These are phyloP conservation scores for Rafetus swinhoei DNA, from an alignment of 2,113 vertebrate genomes.

Conservation along the genomic window DNA sequence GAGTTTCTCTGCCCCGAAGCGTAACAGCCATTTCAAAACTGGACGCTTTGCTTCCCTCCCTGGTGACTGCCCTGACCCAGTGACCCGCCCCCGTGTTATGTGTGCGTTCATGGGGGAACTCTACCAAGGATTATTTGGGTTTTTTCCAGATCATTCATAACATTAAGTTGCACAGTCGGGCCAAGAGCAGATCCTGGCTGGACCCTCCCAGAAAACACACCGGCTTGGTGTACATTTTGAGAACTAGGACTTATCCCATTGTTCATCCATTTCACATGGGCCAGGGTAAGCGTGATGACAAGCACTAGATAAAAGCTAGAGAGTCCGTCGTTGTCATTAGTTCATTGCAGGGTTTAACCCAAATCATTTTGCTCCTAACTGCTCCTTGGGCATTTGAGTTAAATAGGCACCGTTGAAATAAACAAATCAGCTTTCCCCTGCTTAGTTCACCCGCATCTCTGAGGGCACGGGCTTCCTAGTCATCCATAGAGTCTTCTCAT, in stretches of 20 bases:
- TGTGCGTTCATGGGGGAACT: no score
- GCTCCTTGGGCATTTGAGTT: not conserved
- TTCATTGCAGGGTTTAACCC: not conserved
- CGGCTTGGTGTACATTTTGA: not conserved
- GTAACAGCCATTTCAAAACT: no score
- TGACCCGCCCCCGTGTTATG: no score
- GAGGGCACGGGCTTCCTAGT: not conserved
- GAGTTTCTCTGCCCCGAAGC: no score
- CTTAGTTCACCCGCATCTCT: not conserved
- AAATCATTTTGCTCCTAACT: not conserved
- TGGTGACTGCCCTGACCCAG: no score
- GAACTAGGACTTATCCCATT: not conserved
- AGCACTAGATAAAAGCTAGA: not conserved
- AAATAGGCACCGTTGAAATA: not conserved
- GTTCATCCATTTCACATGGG: not conserved
- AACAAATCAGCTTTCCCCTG: not conserved
- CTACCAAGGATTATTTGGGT: no score
- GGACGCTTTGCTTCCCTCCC: no score
- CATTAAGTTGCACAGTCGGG: no score
- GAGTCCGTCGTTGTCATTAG: not conserved
- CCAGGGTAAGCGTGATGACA: not conserved
- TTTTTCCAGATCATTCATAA: no score
- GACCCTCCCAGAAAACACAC: not conserved
- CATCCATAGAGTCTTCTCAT: not conserved
- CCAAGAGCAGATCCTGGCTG: not conserved